Evolutionary conservation across 1,140 invertebrate genomes (phyloP), one percentile per base, ranked within the genome.

Genomic region (Sesamia nonagrioides): DNA sequence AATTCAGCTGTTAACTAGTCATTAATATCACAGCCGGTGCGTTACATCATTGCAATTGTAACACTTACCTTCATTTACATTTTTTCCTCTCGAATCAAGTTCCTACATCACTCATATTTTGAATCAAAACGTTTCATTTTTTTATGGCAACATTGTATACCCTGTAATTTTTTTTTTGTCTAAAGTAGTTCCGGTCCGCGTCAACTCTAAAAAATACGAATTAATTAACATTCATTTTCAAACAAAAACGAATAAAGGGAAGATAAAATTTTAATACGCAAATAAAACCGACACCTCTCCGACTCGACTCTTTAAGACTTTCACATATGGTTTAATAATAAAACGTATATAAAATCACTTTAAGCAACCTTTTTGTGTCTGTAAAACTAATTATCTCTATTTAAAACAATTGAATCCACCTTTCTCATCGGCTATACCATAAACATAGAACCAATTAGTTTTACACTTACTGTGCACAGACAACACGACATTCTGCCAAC

Each of bases 391-490:
- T 69, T 27, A 48, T 21, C 18, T 42, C 18, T 27, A 68, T 68
- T 66, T 66, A 45, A 45, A 37, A 61, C 60, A 63, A 18, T 40
- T 48, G 15, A 33, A n/a, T 13, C 5, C 42, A 66, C 61, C 61
- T 66, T 66, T 66, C 61, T 42, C 61, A 18, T 42, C 61, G 6
- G 8, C 35, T 17, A 11, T 35, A 11, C 37, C 61, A 66, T 66
- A 66, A 66, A 42, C 17, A 66, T 66, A 17, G 17, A 42, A 42
- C 35, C 61, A 66, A 66, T 66, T 66, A 42, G 37, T 6, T 68
- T 66, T 48, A 69, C 21, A 63, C 60, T 42, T 17, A 27, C 18
- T 69, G n/a, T 11, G 11, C 27, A 37, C 18, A 27, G 18, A 15
- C 18, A 27, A 33, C 13, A 11, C 45, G 21, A 48, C 66, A 50